A percentile compares a stretch with the other conserved stretches of the same genome.
These are phyloP conservation scores for Cephalopholis sonnerati DNA, from an alignment of 2,113 vertebrate species.

Conservation along the genomic window DNA sequence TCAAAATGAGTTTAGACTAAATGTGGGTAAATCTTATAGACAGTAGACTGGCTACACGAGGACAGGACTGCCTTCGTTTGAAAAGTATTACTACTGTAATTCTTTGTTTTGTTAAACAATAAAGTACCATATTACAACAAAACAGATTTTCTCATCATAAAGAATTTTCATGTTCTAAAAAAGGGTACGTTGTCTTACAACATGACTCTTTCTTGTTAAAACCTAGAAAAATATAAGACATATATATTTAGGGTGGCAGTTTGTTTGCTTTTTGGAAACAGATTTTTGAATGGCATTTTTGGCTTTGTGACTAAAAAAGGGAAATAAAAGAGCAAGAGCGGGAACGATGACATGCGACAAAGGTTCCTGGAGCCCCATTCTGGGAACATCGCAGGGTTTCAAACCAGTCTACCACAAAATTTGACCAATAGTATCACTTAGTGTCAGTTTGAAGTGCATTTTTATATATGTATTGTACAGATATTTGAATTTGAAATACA, in stretches of 20 bases:
- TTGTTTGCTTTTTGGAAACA: not conserved
- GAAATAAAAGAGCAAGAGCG: not conserved
- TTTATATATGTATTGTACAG: not conserved
- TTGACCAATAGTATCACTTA: not conserved
- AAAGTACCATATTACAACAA: too few species aligned
- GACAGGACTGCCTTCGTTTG: too few species aligned
- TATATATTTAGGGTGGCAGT: too few species aligned
- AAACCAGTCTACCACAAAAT: not conserved
- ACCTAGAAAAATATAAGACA: too few species aligned
- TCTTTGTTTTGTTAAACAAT: too few species aligned
- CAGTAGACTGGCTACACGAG: too few species aligned
- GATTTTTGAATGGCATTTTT: not conserved
- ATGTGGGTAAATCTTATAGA: too few species aligned
- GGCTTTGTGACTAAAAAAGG: not conserved
- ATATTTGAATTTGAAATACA: not conserved
- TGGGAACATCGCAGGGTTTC: not conserved
- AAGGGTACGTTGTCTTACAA: not conserved
- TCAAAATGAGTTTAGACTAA: too few species aligned
- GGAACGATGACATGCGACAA: too few species aligned
- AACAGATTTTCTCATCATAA: too few species aligned
- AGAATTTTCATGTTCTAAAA: too few species aligned
- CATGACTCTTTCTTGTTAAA: not conserved
- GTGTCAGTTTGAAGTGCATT: not conserved
- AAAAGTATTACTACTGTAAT: too few species aligned
- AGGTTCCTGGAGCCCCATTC: not conserved